Conservation (phyloP, 2,113 vertebrate genomes). For the Callospermophilus lateralis region DNA sequence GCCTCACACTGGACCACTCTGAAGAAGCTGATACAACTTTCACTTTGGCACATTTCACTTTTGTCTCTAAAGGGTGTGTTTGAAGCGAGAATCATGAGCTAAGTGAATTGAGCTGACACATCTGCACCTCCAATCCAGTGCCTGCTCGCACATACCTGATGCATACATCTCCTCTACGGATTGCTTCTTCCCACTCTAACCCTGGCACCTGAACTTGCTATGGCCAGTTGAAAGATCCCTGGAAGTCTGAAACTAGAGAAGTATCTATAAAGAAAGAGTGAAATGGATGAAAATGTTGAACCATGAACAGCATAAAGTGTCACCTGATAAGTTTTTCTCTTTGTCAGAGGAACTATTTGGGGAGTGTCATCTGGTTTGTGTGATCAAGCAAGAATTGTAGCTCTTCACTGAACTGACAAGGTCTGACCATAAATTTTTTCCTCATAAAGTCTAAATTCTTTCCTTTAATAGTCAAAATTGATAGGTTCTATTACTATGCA, state of each 20-base stretch:
- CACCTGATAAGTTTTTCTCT: not conserved
- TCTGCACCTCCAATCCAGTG: not conserved
- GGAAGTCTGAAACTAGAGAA: not conserved
- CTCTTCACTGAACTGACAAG: not conserved
- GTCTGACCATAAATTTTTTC: not conserved
- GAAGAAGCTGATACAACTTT: not conserved
- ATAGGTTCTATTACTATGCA: not conserved
- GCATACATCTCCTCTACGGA: not conserved
- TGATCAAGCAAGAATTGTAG: not conserved
- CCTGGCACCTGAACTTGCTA: not conserved
- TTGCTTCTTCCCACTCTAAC: not conserved
- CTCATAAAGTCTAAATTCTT: not conserved
- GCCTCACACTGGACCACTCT: not conserved
- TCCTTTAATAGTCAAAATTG: not conserved
- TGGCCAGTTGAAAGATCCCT: not conserved
- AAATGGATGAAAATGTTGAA: not conserved
- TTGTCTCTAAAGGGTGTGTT: not conserved
- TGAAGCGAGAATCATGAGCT: not conserved
- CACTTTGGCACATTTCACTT: not conserved
- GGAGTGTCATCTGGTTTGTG: not conserved
- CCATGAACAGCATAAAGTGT: not conserved
- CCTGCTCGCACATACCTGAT: not conserved
- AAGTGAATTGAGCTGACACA: not conserved
- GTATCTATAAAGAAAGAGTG: not conserved
- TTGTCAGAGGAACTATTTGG: not conserved